Evolutionary conservation across 1,140 invertebrate genomes (phyloP).

Genomic region (Zaprionus camerounensis): DNA sequence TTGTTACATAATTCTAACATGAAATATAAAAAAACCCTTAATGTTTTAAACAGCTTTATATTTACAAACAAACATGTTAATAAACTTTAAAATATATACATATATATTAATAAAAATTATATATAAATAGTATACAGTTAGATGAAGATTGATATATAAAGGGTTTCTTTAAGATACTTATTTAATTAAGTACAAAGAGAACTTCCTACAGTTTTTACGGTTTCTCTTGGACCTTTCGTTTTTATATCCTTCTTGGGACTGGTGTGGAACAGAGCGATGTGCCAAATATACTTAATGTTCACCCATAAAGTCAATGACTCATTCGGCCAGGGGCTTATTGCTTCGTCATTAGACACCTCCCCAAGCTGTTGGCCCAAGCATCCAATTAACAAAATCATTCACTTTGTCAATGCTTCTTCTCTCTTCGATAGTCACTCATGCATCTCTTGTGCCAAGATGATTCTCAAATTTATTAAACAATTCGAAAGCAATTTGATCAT

Average conservation of each 20-base stretch:
- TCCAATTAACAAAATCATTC: conserved; percentile 27
- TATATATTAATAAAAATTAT: too few relatives aligned
- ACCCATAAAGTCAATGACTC: conserved; percentile 8
- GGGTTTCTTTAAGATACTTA: too few relatives aligned
- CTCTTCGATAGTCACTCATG: not conserved
- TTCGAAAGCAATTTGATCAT: conserved; percentile 34
- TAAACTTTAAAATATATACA: too few relatives aligned
- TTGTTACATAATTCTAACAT: not conserved
- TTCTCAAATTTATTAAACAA: conserved; percentile 39
- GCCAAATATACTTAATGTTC: not conserved
- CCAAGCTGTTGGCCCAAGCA: conserved; percentile 10
- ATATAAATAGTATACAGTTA: too few relatives aligned
- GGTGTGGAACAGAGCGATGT: not conserved
- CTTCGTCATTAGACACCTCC: conserved; percentile 1
- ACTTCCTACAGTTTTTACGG: too few relatives aligned
- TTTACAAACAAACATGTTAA: too few relatives aligned
- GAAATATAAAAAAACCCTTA: too few relatives aligned
- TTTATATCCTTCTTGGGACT: not conserved
- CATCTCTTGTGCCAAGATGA: conserved; percentile 1
- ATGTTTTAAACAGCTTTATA: too few relatives aligned
- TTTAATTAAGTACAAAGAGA: too few relatives aligned
- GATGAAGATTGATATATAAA: too few relatives aligned
- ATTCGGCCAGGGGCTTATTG: conserved; percentile 16
- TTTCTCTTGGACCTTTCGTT: too few relatives aligned
- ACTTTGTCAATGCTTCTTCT: conserved; percentile 5